These are phyloP conservation scores for Anabas testudineus DNA, from an alignment of 2,797 vertebrate genomes.

Conservation along the genomic window DNA sequence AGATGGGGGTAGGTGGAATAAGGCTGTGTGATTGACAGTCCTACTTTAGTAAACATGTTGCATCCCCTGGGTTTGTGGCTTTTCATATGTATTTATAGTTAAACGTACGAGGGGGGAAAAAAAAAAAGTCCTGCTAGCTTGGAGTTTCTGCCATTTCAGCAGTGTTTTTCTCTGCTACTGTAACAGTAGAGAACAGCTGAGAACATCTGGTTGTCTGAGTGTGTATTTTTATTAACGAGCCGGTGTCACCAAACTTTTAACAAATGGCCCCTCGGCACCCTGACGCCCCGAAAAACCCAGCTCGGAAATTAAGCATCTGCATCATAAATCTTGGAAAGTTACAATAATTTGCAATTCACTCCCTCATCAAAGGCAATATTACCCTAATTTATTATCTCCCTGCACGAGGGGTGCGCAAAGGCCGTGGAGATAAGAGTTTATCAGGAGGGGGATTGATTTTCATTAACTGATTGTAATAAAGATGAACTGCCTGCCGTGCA, in stretches of 20 bases:
- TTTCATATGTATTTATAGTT: constrained; percentile 29
- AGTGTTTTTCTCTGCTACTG: constrained; percentile 52
- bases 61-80: constrained; percentile 53
- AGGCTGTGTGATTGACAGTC: constrained; percentile 65
- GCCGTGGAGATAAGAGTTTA: constrained; percentile 90
- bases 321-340: constrained; percentile 90
- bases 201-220: constrained; percentile 69
- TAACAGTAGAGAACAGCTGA: constrained; percentile 67
- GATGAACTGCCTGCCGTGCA: constrained; percentile 86
- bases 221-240: constrained; percentile 82
- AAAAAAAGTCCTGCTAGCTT: background rate
- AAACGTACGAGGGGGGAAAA: background rate
- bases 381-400: constrained; percentile 91
- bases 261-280: constrained; percentile 80
- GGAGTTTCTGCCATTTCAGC: constrained; percentile 39
- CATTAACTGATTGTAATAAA: constrained; percentile 92
- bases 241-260: constrained; percentile 86
- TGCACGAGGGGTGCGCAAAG: constrained; percentile 80
- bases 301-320: constrained; percentile 86
- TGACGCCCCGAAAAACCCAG: constrained; percentile 74
- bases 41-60: constrained; percentile 68
- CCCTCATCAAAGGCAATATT: constrained; percentile 91
- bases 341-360: constrained; percentile 91
- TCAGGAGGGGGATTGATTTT: constrained; percentile 91
- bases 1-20: constrained; percentile 4